Evolutionary conservation across 1,140 invertebrate genomes (phyloP).

Genomic region (Trichogramma pretiosum): DNA sequence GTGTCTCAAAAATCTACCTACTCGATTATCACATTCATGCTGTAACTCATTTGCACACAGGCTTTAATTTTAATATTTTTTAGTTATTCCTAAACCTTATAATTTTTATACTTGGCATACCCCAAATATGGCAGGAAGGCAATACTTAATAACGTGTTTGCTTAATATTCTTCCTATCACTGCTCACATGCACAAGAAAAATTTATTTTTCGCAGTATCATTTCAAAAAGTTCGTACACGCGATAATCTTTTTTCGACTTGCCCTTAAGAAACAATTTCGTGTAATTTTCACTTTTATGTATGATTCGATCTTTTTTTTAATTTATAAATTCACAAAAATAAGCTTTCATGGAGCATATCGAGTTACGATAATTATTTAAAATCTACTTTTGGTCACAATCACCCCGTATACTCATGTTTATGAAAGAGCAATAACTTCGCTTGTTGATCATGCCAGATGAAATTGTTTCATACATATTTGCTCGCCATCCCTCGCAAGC

Average conservation of each 20-base stretch:
- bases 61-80: conserved; percentile 30
- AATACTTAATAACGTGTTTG: conserved; percentile 46
- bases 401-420: conserved; percentile 5
- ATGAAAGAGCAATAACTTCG: conserved; percentile 14
- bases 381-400: conserved; percentile 4
- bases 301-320: conserved; percentile 12
- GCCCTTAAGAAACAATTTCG: too few relatives aligned
- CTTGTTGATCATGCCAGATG: conserved; percentile 1
- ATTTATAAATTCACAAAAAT: conserved; percentile 22
- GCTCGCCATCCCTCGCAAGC: too few relatives aligned
- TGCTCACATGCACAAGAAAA: too few relatives aligned
- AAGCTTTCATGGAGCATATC: conserved; percentile 19
- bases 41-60: conserved; percentile 26
- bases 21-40: conserved; percentile 15
- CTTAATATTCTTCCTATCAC: conserved; percentile 24
- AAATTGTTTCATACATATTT: too few relatives aligned
- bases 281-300: too few relatives aligned
- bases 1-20: not conserved
- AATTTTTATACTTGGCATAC: conserved; percentile 50
- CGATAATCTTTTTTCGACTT: too few relatives aligned
- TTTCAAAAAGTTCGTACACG: too few relatives aligned
- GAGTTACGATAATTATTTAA: conserved; percentile 14
- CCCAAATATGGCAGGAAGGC: conserved; percentile 50
- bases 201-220: too few relatives aligned
- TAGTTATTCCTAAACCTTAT: conserved; percentile 44